Evolutionary conservation across 2,113 vertebrate species (phyloP).

Genomic region (Synchiropus splendidus): DNA sequence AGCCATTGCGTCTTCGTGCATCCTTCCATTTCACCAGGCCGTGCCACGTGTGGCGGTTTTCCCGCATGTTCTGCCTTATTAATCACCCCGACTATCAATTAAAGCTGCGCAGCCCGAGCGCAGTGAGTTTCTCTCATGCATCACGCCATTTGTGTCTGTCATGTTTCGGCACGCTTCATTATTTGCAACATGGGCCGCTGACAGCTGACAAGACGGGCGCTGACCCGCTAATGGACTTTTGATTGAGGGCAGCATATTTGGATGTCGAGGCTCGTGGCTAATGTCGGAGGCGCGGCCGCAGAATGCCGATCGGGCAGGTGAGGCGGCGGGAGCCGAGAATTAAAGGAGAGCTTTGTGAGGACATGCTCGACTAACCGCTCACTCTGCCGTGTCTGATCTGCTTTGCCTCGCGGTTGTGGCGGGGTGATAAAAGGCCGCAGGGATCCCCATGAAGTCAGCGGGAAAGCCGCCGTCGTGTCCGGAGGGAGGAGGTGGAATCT

Average conservation of each 20-base stretch:
- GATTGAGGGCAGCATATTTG: slow-evolving; percentile 37
- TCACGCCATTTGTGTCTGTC: slow-evolving; percentile 53
- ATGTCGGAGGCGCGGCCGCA: slow-evolving; percentile 13
- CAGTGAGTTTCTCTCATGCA: slow-evolving; percentile 25
- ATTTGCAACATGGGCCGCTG: slow-evolving; percentile 42
- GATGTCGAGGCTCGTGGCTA: slow-evolving; percentile 12
- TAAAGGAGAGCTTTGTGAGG: slow-evolving; percentile 10
- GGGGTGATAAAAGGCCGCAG: slow-evolving; percentile 16
- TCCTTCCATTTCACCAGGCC: slow-evolving; percentile 12
- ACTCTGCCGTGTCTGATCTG: slow-evolving; percentile 26
- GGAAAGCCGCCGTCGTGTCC: slow-evolving; percentile 14
- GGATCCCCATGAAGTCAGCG: slow-evolving; percentile 21
- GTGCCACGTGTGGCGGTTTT: slow-evolving; percentile 5
- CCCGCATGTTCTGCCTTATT: slow-evolving; percentile 30
- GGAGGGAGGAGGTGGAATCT: slow-evolving; percentile 21
- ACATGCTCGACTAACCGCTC: slow-evolving; percentile 16
- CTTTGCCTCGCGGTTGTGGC: slow-evolving; percentile 39
- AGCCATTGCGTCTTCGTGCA: slow-evolving; percentile 17
- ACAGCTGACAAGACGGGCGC: slow-evolving; percentile 33
- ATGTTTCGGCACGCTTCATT: slow-evolving; percentile 43
- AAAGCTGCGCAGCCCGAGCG: slow-evolving; percentile 13
- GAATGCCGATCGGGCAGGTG: slow-evolving; percentile 1
- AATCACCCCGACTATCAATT: slow-evolving; percentile 44
- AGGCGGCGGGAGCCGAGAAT: too few relatives aligned
- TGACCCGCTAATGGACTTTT: slow-evolving; percentile 50